Conservation (phyloP, 1,140 invertebrate genomes). For the Drosophila busckii region DNA sequence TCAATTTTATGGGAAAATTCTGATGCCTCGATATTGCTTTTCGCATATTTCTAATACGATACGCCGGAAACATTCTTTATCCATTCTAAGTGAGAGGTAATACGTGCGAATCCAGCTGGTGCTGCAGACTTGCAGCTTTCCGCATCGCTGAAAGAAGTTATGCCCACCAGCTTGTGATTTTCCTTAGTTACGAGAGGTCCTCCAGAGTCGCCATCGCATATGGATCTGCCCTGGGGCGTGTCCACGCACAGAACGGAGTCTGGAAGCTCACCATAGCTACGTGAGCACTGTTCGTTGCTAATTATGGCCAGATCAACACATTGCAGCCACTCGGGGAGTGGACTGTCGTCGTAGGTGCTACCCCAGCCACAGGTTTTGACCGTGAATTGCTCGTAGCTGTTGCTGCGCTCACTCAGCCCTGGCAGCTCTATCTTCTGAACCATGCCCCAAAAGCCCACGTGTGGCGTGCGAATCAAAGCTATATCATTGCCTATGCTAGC, state of each 20-base stretch:
- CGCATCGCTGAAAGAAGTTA: slow-evolving; percentile 78
- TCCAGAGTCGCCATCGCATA: slow-evolving; percentile 34
- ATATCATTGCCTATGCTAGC: slow-evolving; percentile 24
- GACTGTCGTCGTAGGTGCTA: slow-evolving; percentile 24
- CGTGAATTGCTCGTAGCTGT: background rate
- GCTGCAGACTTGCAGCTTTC: slow-evolving; percentile 70
- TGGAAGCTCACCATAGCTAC: slow-evolving; percentile 18
- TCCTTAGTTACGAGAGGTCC: slow-evolving; percentile 25
- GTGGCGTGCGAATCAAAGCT: slow-evolving; percentile 21
- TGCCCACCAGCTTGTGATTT: slow-evolving; percentile 49
- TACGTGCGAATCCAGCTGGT: slow-evolving; percentile 79
- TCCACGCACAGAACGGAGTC: slow-evolving; percentile 22
- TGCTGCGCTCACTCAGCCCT: background rate
- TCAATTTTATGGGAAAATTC: too few relatives aligned
- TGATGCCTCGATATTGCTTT: background rate
- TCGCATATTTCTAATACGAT: slow-evolving; percentile 7
- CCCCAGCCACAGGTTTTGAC: slow-evolving; percentile 34
- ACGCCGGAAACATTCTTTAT: slow-evolving; percentile 21
- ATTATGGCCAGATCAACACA: slow-evolving; percentile 27
- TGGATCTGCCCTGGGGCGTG: slow-evolving; percentile 21
- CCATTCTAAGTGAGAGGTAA: slow-evolving; percentile 74
- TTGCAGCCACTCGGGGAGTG: slow-evolving; percentile 25
- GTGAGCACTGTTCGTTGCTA: slow-evolving; percentile 18
- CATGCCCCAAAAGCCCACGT: slow-evolving; percentile 26
- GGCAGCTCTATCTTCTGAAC: slow-evolving; percentile 27